Conservation (phyloP, 2,888 invertebrate genomes). For the Ennomos fuscantarius region DNA sequence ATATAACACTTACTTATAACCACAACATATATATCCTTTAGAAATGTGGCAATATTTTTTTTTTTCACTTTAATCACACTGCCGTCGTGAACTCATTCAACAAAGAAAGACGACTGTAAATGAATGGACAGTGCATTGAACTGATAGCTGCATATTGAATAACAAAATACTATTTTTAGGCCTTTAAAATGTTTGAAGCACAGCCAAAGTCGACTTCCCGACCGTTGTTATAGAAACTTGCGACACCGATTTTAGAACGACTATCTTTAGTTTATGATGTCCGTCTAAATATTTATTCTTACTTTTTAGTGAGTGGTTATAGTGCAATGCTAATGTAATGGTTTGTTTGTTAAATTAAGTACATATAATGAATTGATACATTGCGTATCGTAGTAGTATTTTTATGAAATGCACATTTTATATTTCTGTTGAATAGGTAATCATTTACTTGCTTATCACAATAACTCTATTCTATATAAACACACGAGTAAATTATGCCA, state of each 20-base stretch:
- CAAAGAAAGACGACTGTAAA: constrained; percentile 12
- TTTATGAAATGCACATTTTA: too few species aligned
- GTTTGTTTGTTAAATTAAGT: too few species aligned
- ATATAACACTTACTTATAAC: constrained; percentile 9
- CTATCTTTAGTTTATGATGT: too few species aligned
- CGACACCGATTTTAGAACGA: too few species aligned
- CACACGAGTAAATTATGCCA: too few species aligned
- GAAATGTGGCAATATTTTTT: constrained; percentile 3
- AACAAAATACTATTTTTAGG: constrained; percentile 17
- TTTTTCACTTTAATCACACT: constrained; percentile 6
- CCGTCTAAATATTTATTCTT: not conserved
- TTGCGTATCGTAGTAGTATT: too few species aligned
- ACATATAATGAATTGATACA: too few species aligned
- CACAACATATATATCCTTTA: not conserved
- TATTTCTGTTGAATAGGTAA: too few species aligned
- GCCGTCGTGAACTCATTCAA: constrained; percentile 2
- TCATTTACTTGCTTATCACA: too few species aligned
- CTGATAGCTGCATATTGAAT: constrained; percentile 14
- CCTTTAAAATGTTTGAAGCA: constrained; percentile 8
- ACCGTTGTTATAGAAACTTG: too few species aligned
- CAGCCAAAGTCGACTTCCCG: constrained; percentile 1
- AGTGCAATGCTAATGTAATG: too few species aligned
- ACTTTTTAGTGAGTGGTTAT: not conserved
- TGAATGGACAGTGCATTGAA: constrained; percentile 16
- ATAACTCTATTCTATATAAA: too few species aligned